Base-by-base conservation (phyloP, 2,797 vertebrate genomes). In the Apogon talboti region DNA sequence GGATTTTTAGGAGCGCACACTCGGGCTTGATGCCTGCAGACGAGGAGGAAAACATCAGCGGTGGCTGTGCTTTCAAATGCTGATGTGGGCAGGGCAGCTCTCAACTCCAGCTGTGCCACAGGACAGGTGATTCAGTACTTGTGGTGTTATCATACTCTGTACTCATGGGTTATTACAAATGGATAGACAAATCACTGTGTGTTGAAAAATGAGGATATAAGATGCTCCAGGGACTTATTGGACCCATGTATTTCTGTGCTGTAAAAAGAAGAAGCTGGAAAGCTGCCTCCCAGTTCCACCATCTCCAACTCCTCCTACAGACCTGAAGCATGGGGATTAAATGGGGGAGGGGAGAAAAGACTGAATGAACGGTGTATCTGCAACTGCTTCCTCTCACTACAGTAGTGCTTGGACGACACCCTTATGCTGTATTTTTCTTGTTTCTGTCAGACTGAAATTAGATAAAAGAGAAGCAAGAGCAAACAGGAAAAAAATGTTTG, bases 331-430 rank as follows among this genome's bases (percentile, higher is more conserved):
- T 63, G 74, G 76, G 86, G 81, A 90, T 90, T 89, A 82, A 84
- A 88, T 91, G 90, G 91, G 88, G 90, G 89, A 90, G 81, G 91
- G 90, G 87, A 84, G 66, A 65, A 72, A 87, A 76, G 81, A 84
- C 83, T 85, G 85, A 91, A 92, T 87, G 89, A 86, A 89, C 35
- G 24, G 61, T 81, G 62, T 87, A 82, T 88, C 83, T 90, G 90
- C 90, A 86, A 87, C 85, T 90, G 84, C 84, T 84, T 90, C 57
- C 74, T 81, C 75, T 83, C 83, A 87, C 77, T 81, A 85, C 68
- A 57, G 66, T 82, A 74, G 82, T 78, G 81, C 81, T 78, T 83
- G 81, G 82, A 87, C 46, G 68, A 85, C 87, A 87, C 78, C 82
- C 86, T 41, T 75, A 51, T 77, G 59, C 73, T 59, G 21, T 60